Conservation (phyloP, 2,888 invertebrate genomes). For the Cabera pusaria region DNA sequence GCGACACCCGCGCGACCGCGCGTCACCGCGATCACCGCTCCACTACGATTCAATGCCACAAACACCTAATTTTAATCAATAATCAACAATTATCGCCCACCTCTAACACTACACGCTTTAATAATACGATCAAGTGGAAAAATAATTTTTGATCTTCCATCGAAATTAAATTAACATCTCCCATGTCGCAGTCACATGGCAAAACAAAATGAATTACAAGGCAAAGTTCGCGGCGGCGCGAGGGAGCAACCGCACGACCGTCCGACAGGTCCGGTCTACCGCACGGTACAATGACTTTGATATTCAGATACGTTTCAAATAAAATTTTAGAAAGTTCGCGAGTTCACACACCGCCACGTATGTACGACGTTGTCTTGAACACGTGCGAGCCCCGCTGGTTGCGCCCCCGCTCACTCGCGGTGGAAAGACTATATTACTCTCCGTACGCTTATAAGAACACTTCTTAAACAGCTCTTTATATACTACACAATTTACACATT, state of each 20-base stretch:
- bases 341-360: too few species aligned
- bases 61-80: constrained; percentile 81
- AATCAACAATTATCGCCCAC: constrained; percentile 82
- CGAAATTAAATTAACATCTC: constrained; percentile 70
- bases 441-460: constrained; percentile 80
- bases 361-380: too few species aligned
- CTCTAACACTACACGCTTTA: constrained; percentile 78
- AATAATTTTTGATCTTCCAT: constrained; percentile 79
- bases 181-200: constrained; percentile 65
- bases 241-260: constrained; percentile 34
- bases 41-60: constrained; percentile 73
- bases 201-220: constrained; percentile 63
- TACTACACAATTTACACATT: constrained; percentile 82
- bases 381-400: too few species aligned
- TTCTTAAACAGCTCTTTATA: constrained; percentile 78
- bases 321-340: too few species aligned
- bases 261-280: too few species aligned
- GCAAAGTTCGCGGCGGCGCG: constrained; percentile 49
- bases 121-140: constrained; percentile 80
- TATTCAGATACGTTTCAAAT: too few species aligned
- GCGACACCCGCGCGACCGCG: constrained; percentile 25
- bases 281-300: too few species aligned
- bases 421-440: constrained; percentile 59
- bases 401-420: constrained; percentile 38
- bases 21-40: constrained; percentile 19